These are phyloP conservation scores for Hetaerina titia DNA, from an alignment of 2,888 invertebrate genomes.

Conservation along the genomic window DNA sequence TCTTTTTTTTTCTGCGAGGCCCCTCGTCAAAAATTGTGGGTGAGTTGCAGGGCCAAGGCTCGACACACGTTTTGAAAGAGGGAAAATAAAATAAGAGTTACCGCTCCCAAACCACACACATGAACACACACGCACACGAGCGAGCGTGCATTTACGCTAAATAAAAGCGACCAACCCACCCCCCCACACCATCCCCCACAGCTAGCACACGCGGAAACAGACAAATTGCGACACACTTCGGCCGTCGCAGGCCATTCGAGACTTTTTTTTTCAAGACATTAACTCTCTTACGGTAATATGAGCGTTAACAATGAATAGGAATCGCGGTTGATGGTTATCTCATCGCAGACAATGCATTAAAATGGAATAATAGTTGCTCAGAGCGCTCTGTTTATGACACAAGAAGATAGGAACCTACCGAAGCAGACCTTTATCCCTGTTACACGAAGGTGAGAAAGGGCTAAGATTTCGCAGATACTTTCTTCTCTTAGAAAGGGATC, in stretches of 20 bases:
- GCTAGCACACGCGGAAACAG: background rate
- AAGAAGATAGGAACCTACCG: background rate
- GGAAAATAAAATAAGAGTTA: background rate
- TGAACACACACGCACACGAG: background rate
- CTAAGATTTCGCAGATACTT: background rate
- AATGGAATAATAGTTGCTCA: background rate
- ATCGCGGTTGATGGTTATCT: background rate
- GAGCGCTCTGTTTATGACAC: background rate
- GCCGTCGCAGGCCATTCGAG: background rate
- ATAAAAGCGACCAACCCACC: background rate
- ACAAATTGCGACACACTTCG: background rate
- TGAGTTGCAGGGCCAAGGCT: constrained; percentile 7
- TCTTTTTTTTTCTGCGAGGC: background rate
- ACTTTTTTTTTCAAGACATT: background rate
- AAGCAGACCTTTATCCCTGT: background rate
- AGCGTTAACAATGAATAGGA: background rate
- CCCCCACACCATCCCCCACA: background rate
- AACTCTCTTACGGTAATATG: background rate
- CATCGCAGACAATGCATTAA: background rate
- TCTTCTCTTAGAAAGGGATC: background rate
- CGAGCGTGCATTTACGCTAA: background rate
- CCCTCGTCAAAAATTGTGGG: constrained; percentile 47
- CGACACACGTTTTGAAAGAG: background rate
- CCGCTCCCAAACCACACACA: background rate
- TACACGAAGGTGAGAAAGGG: background rate